Evolutionary conservation across 2,888 invertebrate genomes (phyloP), one percentile per base, ranked within the genome.

Genomic region (Hyposoter dolosus): DNA sequence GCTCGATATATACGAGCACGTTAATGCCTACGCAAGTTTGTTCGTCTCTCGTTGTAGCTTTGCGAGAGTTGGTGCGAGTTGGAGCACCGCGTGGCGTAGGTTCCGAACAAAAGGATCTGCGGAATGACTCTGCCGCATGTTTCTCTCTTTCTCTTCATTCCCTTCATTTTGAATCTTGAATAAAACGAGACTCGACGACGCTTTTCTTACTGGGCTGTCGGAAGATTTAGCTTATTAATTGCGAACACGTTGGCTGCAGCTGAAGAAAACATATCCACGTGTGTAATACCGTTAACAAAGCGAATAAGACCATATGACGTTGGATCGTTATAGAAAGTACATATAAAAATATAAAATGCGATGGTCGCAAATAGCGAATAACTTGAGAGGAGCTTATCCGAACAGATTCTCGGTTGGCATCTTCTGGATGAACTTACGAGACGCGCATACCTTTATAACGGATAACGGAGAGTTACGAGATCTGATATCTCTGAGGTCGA

Each of bases 211-310:
- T 50, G 23, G 53, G 15, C 71, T 56, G 68, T 35, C 56, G 9
- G 71, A 78, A 81, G 81, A 78, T 83, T 83, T 83, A 82, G 63
- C 78, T 83, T 86, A 86, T 86, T 86, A 86, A 86, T 86, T 86
- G 83, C 83, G 74, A 74, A n/a, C 60, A 35, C 74, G 45, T 65
- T 60, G n/a, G 76, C 74, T 78, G 80, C 72, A 35, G 56, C 23
- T 56, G 69, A 35, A 47, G 74, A 68, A 74, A 77, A 74, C 40
- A 50, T 74, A 23, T 71, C 56, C 71, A 69, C 60, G 68, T 43
- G 23, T 40, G 28, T 23, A 40, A 76, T 35, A 83, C 74, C 76
- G 76, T 74, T 81, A 81, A 10, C 53, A 9, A 45, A 28, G 56
- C 50, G 60, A 63, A 66, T 66, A 23, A 43, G 66, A 12, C 40